Evolutionary conservation across 2,888 invertebrate genomes (phyloP).

Genomic region (Caenorhabditis sp.): DNA sequence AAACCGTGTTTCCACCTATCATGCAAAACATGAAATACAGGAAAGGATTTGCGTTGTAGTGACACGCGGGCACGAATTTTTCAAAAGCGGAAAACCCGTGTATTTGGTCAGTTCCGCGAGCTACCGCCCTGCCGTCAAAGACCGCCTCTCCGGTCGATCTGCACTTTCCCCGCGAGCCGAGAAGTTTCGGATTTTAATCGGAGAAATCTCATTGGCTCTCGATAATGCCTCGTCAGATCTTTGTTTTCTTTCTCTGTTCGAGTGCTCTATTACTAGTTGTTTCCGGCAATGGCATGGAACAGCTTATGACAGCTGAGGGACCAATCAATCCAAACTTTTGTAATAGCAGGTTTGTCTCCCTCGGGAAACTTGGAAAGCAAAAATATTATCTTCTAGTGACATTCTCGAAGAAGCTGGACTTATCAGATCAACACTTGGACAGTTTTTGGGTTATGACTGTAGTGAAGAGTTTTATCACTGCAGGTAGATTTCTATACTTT

Average conservation of each 20-base stretch:
- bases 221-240: slow-evolving; percentile 25
- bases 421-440: slow-evolving; percentile 72
- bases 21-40: slow-evolving; percentile 38
- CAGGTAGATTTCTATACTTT: slow-evolving; percentile 45
- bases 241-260: no score
- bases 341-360: slow-evolving; percentile 71
- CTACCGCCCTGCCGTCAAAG: slow-evolving; percentile 46
- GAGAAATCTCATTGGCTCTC: slow-evolving; percentile 7
- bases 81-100: slow-evolving; percentile 55
- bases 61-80: slow-evolving; percentile 44
- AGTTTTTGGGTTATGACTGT: slow-evolving; percentile 78
- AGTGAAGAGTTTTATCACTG: slow-evolving; percentile 78
- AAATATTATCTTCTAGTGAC: slow-evolving; percentile 49
- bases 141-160: slow-evolving; percentile 44
- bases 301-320: slow-evolving; percentile 61
- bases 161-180: slow-evolving; percentile 32
- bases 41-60: slow-evolving; percentile 41
- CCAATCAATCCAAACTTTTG: slow-evolving; percentile 73
- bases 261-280: slow-evolving; percentile 1
- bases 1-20: slow-evolving; percentile 29
- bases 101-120: slow-evolving; percentile 39
- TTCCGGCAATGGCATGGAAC: slow-evolving; percentile 63
- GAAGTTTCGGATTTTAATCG: slow-evolving; percentile 44
- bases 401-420: slow-evolving; percentile 71
- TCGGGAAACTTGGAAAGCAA: background rate